Conservation (phyloP, 2,888 invertebrate species). For the Chrysina gloriosa region DNA sequence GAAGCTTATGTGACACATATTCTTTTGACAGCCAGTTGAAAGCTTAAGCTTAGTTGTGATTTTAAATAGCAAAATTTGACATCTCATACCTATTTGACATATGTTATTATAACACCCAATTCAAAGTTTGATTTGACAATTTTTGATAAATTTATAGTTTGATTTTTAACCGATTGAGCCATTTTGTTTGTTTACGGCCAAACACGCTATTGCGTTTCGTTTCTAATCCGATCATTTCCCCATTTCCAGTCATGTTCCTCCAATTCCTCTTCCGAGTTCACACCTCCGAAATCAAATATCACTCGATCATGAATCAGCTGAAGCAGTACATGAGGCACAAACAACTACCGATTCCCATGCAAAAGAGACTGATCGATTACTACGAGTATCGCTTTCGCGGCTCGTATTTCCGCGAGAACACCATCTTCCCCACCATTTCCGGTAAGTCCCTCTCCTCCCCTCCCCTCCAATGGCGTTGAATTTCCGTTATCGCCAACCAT, state of each 20-base stretch:
- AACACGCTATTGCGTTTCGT: too few species aligned
- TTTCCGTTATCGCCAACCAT: neutral
- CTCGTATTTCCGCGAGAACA: conserved; percentile 59
- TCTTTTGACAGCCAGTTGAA: too few species aligned
- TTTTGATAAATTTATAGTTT: too few species aligned
- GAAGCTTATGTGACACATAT: too few species aligned
- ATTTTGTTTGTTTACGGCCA: too few species aligned
- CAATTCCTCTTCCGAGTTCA: conserved; percentile 36
- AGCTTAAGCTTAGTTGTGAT: too few species aligned
- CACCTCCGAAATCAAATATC: conserved; percentile 38
- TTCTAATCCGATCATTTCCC: too few species aligned
- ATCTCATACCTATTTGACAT: too few species aligned
- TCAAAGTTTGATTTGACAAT: too few species aligned
- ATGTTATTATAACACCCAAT: too few species aligned
- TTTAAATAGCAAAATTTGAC: too few species aligned
- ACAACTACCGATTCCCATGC: conserved; percentile 37
- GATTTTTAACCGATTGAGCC: too few species aligned
- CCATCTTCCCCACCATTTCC: conserved; percentile 61
- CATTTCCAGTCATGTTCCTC: conserved; percentile 40
- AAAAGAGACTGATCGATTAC: conserved; percentile 37
- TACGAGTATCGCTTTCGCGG: conserved; percentile 62
- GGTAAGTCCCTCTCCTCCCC: conserved; percentile 46
- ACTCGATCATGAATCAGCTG: conserved; percentile 42
- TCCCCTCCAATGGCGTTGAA: neutral
- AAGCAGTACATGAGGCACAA: conserved; percentile 42